Conservation (phyloP, 2,797 vertebrate genomes). For the Xenops minutus region DNA sequence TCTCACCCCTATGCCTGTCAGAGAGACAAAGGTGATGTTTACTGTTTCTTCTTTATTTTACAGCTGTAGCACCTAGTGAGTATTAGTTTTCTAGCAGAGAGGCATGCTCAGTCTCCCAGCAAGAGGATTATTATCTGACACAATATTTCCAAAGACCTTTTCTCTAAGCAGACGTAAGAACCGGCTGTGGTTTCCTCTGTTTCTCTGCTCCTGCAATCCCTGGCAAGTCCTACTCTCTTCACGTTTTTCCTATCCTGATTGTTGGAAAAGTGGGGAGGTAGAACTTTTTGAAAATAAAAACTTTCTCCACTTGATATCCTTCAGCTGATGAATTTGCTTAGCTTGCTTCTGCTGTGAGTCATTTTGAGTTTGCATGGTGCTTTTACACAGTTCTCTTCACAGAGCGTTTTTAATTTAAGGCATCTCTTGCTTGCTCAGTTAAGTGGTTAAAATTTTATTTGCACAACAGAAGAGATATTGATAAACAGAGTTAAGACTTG, state of each 20-base stretch:
- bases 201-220: neutral
- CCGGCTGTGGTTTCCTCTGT: neutral
- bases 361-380: neutral
- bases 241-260: neutral
- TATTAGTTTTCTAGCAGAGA: neutral
- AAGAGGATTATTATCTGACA: neutral
- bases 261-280: neutral
- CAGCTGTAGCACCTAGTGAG: neutral
- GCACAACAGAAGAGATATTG: neutral
- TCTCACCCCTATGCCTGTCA: neutral
- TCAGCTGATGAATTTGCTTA: neutral
- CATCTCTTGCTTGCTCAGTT: neutral
- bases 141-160: neutral
- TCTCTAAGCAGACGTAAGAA: neutral
- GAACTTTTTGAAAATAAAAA: neutral
- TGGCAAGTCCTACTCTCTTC: neutral
- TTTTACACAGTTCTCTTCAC: neutral
- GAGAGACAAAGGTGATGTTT: neutral
- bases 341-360: neutral
- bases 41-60: neutral
- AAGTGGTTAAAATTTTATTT: conserved; percentile 24
- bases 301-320: neutral
- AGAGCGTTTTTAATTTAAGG: neutral
- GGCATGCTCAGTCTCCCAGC: neutral
- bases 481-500: conserved; percentile 44